Base-by-base conservation (phyloP, 2,797 vertebrate genomes). In the Acipenser oxyrinchus region DNA sequence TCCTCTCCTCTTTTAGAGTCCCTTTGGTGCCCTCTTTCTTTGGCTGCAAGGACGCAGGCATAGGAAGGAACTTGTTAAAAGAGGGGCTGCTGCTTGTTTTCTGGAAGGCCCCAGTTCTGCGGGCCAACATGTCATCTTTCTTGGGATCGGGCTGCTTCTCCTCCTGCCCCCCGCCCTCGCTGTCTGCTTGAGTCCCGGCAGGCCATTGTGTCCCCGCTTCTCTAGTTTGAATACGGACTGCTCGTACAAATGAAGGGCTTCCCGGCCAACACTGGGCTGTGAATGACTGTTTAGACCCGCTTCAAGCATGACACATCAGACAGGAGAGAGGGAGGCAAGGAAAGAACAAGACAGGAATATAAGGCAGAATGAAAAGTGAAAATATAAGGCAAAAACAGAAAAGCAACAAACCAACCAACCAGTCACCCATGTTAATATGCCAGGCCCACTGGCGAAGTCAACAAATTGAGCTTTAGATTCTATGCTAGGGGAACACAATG, bases 61-160 rank as follows among this genome's bases (percentile, higher is more conserved):
- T 60, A 50, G 77, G 23, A 79, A 72, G 62, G 80, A 48, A n/a
- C 65, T 49, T 76, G n/a, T 49, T 74, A 64, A 79, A 75, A 10
- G 50, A 0, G 0, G 77, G 83, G 48, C 66, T 77, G 64, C 69
- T 57, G 1, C 10, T 68, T 4, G 15, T 63, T 75, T 87, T 93
- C 11, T 77, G 84, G 67, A 79, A 84, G 8, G 72, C 77, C 66
- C 82, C 77, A 1, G 88, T 84, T 76, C 88, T 87, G 64, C 90
- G 87, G 70, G 88, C 79, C 82, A 91, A 79, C 90, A 93, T 91
- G 72, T 94, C 92, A 62, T 94, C 91, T 77, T 92, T 93, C 66
- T 84, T 83, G 51, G 74, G 58, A 49, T 84, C 79, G 60, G 79
- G 79, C 18, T 74, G 58, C n/a, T 5, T 57, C 5, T 65, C 51